Evolutionary conservation across 2,797 vertebrate genomes (phyloP).

Genomic region (Graptemys geographica): DNA sequence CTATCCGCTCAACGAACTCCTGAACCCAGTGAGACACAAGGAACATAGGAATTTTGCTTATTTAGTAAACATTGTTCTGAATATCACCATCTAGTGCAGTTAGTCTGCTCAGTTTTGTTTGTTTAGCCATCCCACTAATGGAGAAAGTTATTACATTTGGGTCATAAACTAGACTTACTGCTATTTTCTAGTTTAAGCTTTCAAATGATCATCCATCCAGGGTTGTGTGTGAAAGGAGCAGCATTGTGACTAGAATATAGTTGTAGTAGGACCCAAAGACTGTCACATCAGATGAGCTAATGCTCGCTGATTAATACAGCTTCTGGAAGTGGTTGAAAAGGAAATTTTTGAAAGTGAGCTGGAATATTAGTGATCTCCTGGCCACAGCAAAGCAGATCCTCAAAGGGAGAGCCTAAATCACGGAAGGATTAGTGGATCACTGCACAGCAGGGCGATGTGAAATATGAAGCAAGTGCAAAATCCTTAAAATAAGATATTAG

Average conservation of each 20-base stretch:
- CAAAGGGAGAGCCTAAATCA: constrained; percentile 54
- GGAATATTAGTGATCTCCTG: constrained; percentile 72
- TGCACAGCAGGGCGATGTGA: constrained; percentile 62
- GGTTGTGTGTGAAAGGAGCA: constrained; percentile 42
- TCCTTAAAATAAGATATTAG: constrained; percentile 40
- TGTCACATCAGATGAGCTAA: neutral
- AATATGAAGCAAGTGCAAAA: constrained; percentile 52
- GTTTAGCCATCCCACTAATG: neutral
- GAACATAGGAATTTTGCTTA: neutral
- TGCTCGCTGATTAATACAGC: constrained; percentile 54
- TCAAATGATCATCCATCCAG: constrained; percentile 25
- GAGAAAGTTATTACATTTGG: neutral
- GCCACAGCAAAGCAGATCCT: constrained; percentile 73
- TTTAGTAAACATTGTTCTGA: neutral
- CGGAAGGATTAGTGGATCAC: constrained; percentile 62
- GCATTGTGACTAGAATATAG: neutral
- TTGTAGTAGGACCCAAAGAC: neutral
- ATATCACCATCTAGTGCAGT: neutral
- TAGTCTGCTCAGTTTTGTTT: too few species aligned
- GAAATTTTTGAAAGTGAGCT: constrained; percentile 50
- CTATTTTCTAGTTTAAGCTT: constrained; percentile 13
- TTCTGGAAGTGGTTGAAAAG: constrained; percentile 31
- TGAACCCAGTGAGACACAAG: neutral
- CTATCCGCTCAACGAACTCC: neutral
- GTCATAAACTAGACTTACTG: neutral